Conservation (phyloP, 2,888 invertebrate genomes). For the Drosophila percnosoma region DNA sequence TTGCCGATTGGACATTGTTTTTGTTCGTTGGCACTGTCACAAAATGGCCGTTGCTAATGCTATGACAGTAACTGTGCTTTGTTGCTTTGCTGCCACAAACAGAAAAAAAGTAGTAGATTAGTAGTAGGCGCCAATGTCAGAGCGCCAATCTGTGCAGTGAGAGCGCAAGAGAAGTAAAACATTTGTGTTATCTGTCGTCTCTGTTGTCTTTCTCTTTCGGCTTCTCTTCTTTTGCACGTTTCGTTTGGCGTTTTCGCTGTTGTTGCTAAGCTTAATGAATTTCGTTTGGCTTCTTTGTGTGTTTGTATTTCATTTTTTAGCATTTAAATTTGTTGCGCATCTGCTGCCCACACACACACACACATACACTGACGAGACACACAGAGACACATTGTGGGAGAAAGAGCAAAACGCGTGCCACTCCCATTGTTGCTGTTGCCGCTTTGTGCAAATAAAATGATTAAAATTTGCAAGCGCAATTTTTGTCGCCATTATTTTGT, state of each 20-base stretch:
- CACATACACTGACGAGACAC: background rate
- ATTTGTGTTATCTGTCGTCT: background rate
- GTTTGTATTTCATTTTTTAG: constrained; percentile 20
- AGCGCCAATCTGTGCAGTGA: constrained; percentile 38
- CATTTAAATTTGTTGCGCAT: constrained; percentile 60
- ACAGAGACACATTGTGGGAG: background rate
- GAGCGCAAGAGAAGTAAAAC: constrained; percentile 29
- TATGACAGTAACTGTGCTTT: constrained; percentile 12
- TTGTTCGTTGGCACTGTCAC: constrained; percentile 25
- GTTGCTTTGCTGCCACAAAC: background rate
- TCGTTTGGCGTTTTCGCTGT: constrained; percentile 17
- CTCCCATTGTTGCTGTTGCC: constrained; percentile 23
- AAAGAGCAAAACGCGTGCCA: constrained; percentile 19
- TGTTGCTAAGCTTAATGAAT: constrained; percentile 37
- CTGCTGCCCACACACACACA: constrained; percentile 33
- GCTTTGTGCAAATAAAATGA: constrained; percentile 37
- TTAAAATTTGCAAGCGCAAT: constrained; percentile 27
- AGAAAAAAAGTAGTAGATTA: constrained; percentile 33
- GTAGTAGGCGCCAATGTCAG: constrained; percentile 29
- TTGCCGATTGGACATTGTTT: constrained; percentile 49
- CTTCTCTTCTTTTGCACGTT: constrained; percentile 13
- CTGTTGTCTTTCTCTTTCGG: constrained; percentile 7
- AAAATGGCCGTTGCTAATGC: constrained; percentile 51
- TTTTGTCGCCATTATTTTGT: constrained; percentile 23
- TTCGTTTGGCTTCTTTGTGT: constrained; percentile 18